Evolutionary conservation across 2,113 vertebrate species (phyloP).

Genomic region (Cisticola juncidis): DNA sequence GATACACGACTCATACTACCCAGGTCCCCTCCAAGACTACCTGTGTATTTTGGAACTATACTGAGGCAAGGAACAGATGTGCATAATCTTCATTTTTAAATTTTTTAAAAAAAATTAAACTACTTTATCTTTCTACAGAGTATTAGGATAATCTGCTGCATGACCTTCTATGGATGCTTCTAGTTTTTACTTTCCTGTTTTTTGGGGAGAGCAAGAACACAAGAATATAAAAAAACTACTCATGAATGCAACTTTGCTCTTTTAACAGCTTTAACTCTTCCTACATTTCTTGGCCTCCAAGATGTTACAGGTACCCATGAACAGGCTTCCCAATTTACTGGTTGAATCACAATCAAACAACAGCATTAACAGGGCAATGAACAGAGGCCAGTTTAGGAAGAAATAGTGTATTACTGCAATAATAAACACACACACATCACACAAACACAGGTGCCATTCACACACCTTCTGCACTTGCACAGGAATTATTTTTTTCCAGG

Average conservation of each 20-base stretch:
- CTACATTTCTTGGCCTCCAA: background rate
- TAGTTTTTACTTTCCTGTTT: background rate
- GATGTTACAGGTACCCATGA: background rate
- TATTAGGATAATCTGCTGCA: background rate
- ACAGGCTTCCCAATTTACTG: background rate
- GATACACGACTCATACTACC: background rate
- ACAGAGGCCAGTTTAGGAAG: background rate
- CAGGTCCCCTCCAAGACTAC: background rate
- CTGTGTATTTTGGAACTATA: background rate
- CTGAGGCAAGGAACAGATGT: background rate
- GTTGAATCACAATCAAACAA: background rate
- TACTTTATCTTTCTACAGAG: background rate
- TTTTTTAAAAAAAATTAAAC: background rate
- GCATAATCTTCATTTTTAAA: background rate
- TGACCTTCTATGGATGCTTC: background rate
- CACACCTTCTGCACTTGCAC: background rate
- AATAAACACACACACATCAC: background rate
- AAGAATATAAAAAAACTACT: background rate
- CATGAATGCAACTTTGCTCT: background rate
- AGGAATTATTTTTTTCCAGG: background rate
- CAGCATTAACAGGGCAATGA: background rate
- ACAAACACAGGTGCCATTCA: background rate
- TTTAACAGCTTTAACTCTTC: background rate
- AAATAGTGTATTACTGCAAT: background rate
- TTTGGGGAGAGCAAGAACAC: rapidly evolving